Base-by-base conservation (phyloP, 2,113 vertebrate genomes). In the Trachemys scripta region DNA sequence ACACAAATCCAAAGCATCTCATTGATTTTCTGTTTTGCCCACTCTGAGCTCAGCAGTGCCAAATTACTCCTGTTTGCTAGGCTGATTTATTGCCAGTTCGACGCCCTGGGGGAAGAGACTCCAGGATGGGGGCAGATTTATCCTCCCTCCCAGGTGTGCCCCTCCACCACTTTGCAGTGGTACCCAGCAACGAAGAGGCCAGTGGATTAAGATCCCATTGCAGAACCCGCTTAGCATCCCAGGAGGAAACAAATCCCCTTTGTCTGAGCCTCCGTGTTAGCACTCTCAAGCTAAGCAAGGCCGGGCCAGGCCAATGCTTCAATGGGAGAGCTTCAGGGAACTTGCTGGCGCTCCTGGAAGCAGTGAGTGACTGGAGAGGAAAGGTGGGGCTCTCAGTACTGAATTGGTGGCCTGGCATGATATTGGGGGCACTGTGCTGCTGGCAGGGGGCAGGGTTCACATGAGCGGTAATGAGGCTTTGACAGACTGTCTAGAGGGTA, bases 11-110 rank as follows among this genome's bases (percentile, higher is more conserved):
- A 85, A 76, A 92, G 25, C 31, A 42, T 53, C 83, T 92, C 93
- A 96, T 82, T 89, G 95, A 96, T 96, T 95, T 97, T 95, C 89
- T 96, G 90, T 87, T 96, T 80, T 93, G 78, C 87, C 90, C 29
- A 42, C n/a, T 84, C 95, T 47, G 53, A 93, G 45, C 90, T 59
- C 91, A 96, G 94, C 88, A 84, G 22, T 42, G 29, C 80, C 91
- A 94, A 89, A 81, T 83, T 84, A 90, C 91, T 97, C 2, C n/a
- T 90, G 0, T 89, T 92, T 94, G 88, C 86, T 93, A 88, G 89
- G 82, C 91, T 96, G 93, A 97, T 53, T 94, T 95, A 91, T 22
- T 89, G 88, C 87, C 86, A 45, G 45, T 76, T 91, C 90, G 6
- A 83, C 50, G 49, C 25, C 47, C 91, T 50, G 76, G 87, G 72